phyloP scores from a whole-genome alignment of 2,888 invertebrate genomes.

The Ophonus ardosiacus region DNA sequence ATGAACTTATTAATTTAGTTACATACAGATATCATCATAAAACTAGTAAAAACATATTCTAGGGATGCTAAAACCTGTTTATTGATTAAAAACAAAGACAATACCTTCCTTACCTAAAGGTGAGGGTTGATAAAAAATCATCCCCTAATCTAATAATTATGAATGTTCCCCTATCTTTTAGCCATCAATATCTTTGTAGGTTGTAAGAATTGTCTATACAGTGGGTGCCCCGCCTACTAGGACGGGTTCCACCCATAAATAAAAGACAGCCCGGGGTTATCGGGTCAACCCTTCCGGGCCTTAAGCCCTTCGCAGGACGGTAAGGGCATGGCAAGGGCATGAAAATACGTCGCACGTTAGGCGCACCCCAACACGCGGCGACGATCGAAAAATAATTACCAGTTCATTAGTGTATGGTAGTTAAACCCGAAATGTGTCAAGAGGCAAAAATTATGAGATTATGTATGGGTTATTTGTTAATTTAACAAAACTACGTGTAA shows the following conservation, averaged over 20 bases:
- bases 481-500: too few relatives aligned
- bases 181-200: not conserved
- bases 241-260: conserved; percentile 18
- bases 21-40: too few relatives aligned
- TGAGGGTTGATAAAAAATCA: too few relatives aligned
- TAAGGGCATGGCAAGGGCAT: not conserved
- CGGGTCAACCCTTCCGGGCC: not conserved
- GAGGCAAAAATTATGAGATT: too few relatives aligned
- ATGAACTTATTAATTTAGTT: too few relatives aligned
- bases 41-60: too few relatives aligned
- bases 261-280: not conserved
- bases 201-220: not conserved
- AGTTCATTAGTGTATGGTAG: not conserved
- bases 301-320: not conserved
- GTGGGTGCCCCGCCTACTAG: not conserved
- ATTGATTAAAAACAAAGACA: too few relatives aligned
- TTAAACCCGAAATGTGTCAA: not conserved
- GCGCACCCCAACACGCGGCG: not conserved
- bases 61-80: too few relatives aligned
- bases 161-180: not conserved
- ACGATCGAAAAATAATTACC: not conserved
- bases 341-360: conserved; percentile 4
- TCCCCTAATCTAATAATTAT: not conserved
- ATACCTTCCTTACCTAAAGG: too few relatives aligned
- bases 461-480: too few relatives aligned